Evolutionary conservation across 2,797 vertebrate genomes (phyloP), one percentile per base, ranked within the genome.

Genomic region (Decapterus maruadsi): DNA sequence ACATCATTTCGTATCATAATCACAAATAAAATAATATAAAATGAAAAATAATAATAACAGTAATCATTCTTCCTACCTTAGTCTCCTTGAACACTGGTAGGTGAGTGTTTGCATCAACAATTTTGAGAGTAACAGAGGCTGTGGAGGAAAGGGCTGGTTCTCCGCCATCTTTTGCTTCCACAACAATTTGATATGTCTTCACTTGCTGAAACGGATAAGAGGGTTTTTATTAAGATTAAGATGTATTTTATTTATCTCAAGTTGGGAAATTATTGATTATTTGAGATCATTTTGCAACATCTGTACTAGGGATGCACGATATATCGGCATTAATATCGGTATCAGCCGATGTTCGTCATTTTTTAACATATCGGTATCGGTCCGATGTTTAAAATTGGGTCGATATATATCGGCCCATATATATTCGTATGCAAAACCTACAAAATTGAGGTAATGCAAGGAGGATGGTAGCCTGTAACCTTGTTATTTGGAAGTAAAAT

Each of bases 71-170:
- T 89, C 92, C 95, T 89, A 93, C 95, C 1, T 77, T 11, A 2
- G 51, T 34, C 0, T 72, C 2, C 14, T 61, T 92, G 79, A 97
- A 96, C 0, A 8, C 75, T 2, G 96, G 96, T 20, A 1, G n/a
- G 68, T 97, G 87, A 78, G 81, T 96, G 91, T 97, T 96, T 55
- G 68, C n/a, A 48, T 97, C 96, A 2, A 58, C 6, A 29, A 97
- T 45, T 0, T 65, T 17, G 0, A 97, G 11, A 0, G 75, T 86
- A 29, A 96, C 20, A 0, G 74, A 86, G 19, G 91, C 82, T 1
- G 89, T 94, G 38, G 95, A 95, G 22, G 95, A 95, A 36, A 91
- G 68, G 0, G 72, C 1, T 0, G 93, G 94, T 0, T 0, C 70
- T 62, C 96, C 96, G 0, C 75, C 53, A 79, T 97, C 97, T 59